Evolutionary conservation across 2,113 vertebrate genomes (phyloP).

Genomic region (Elaphurus davidianus): DNA sequence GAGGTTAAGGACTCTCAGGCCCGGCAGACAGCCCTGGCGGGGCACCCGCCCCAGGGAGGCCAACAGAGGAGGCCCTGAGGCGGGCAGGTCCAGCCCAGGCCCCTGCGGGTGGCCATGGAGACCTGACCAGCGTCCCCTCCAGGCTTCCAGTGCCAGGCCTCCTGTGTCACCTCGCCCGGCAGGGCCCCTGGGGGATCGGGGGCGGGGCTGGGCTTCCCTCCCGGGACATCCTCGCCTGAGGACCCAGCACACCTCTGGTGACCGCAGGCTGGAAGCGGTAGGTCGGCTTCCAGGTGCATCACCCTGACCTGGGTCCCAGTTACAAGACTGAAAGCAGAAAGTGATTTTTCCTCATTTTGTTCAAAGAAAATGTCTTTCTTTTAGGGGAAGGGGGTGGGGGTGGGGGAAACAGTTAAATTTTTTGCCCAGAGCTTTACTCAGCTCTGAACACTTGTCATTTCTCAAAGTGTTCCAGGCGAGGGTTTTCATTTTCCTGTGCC

Average conservation of each 20-base stretch:
- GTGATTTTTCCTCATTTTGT: background rate
- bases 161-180: background rate
- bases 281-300: too few species aligned
- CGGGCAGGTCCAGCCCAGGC: accelerated
- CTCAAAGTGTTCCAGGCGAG: background rate
- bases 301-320: background rate
- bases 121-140: accelerated
- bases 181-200: background rate
- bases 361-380: background rate
- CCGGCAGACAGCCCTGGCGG: accelerated
- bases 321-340: background rate
- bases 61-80: background rate
- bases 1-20: conserved; percentile 74
- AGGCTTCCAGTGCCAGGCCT: background rate
- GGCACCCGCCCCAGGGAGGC: background rate
- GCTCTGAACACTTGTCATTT: accelerated
- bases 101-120: accelerated
- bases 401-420: background rate
- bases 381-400: accelerated
- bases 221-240: too few species aligned
- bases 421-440: background rate
- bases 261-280: background rate
- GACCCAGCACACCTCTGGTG: background rate
- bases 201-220: background rate
- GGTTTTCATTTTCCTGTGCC: background rate